Percentiles rank a stretch among this genome's conserved stretches.
Conservation (phyloP, 1,140 invertebrate species). For the Drosophila sulfurigaster region DNA sequence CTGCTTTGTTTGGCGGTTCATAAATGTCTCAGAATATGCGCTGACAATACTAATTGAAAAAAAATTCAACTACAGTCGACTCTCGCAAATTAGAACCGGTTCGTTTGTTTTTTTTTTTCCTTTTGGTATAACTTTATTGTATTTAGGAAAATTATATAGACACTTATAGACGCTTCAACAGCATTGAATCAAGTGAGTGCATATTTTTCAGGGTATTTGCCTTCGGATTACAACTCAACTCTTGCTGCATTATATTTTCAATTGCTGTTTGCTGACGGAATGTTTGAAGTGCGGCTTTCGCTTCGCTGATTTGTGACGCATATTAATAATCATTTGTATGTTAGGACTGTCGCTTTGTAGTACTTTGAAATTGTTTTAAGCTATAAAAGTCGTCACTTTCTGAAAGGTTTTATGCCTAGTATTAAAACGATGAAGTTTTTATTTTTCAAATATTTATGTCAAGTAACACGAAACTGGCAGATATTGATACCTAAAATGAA, state of each 20-base stretch:
- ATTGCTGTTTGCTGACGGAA: conserved; percentile 47
- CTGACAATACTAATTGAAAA: no score
- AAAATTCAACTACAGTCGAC: no score
- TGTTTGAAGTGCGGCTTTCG: conserved; percentile 43
- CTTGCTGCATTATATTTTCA: conserved; percentile 23
- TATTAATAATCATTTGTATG: conserved; percentile 42
- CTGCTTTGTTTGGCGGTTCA: no score
- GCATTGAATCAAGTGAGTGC: no score
- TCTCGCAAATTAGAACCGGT: no score
- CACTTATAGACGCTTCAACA: no score
- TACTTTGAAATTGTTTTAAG: conserved; percentile 12
- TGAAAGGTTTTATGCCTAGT: conserved; percentile 2
- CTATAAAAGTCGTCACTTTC: not conserved
- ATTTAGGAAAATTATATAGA: no score
- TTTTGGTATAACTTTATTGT: no score
- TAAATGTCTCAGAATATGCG: no score
- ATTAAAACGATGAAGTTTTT: not conserved
- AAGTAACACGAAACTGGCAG: no score
- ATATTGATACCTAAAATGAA: no score
- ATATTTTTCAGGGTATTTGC: not conserved
- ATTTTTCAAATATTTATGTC: conserved; percentile 6
- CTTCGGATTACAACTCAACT: not conserved
- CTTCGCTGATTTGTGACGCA: conserved; percentile 37
- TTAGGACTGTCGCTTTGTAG: not conserved
- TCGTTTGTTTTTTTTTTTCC: no score